These are phyloP conservation scores for Mycetomoellerius zeteki DNA, from an alignment of 1,140 invertebrate genomes.

Conservation along the genomic window DNA sequence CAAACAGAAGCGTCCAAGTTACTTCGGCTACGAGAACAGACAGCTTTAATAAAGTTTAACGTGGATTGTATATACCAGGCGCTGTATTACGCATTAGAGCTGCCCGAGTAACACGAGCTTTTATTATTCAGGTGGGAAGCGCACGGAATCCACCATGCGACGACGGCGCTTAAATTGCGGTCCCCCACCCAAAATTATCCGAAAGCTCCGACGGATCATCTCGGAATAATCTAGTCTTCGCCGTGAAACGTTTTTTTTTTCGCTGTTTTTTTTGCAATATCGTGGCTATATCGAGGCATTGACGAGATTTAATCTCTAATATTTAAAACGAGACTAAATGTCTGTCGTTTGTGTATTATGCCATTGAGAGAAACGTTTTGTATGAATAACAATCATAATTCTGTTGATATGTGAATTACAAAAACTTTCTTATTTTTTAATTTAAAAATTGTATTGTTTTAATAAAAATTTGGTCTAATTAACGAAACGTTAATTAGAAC, in stretches of 20 bases:
- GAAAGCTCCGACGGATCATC: slow-evolving; percentile 26
- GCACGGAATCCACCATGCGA: background rate
- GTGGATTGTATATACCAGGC: slow-evolving; percentile 25
- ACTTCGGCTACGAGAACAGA: slow-evolving; percentile 62
- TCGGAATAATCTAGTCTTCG: background rate
- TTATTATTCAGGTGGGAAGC: slow-evolving; percentile 61
- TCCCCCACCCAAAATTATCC: slow-evolving; percentile 32
- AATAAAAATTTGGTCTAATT: no score
- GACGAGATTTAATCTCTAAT: background rate
- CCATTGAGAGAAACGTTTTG: no score
- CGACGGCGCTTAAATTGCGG: slow-evolving; percentile 31
- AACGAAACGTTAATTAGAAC: no score
- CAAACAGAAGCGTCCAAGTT: slow-evolving; percentile 65
- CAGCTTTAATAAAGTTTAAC: slow-evolving; percentile 71
- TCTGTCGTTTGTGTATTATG: no score
- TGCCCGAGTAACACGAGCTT: slow-evolving; percentile 58
- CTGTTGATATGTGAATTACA: no score
- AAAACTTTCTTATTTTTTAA: no score
- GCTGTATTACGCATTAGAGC: slow-evolving; percentile 46
- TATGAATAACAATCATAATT: no score
- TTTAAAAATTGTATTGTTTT: no score
- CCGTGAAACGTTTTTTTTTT: background rate
- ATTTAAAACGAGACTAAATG: no score
- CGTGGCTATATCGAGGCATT: no score
- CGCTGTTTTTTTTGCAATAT: background rate